Evolutionary conservation across 2,888 invertebrate genomes (phyloP).

Genomic region (Spilarctia lutea): DNA sequence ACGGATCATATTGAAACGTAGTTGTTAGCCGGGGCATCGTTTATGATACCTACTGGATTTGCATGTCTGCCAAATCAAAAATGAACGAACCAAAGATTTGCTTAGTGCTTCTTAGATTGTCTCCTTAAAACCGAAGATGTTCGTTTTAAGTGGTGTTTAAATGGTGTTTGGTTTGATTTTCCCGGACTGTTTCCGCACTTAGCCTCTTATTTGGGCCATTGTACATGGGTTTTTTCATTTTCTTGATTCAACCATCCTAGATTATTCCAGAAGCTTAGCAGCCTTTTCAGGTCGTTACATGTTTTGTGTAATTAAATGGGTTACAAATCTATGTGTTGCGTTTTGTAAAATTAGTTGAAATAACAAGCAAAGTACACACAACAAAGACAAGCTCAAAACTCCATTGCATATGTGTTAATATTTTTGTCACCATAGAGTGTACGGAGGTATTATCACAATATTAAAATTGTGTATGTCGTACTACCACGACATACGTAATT

Average conservation of each 20-base stretch:
- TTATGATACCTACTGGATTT: constrained; percentile 6
- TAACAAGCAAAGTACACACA: no score
- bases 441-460: background rate
- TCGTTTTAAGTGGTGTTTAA: no score
- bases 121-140: background rate
- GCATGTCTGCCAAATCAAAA: constrained; percentile 2
- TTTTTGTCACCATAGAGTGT: background rate
- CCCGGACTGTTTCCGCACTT: no score
- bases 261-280: no score
- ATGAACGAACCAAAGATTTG: background rate
- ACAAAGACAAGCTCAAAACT: background rate
- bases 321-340: background rate
- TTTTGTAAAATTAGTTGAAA: background rate
- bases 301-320: no score
- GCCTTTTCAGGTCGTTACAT: no score
- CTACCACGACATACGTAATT: no score
- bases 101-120: background rate
- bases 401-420: background rate
- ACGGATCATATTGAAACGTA: constrained; percentile 9
- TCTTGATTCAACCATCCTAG: no score
- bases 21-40: background rate
- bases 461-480: background rate
- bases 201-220: no score
- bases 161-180: no score
- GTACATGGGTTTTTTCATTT: no score